Evolutionary conservation across 2,113 vertebrate genomes (phyloP).

Genomic region (Calyptomena viridis): DNA sequence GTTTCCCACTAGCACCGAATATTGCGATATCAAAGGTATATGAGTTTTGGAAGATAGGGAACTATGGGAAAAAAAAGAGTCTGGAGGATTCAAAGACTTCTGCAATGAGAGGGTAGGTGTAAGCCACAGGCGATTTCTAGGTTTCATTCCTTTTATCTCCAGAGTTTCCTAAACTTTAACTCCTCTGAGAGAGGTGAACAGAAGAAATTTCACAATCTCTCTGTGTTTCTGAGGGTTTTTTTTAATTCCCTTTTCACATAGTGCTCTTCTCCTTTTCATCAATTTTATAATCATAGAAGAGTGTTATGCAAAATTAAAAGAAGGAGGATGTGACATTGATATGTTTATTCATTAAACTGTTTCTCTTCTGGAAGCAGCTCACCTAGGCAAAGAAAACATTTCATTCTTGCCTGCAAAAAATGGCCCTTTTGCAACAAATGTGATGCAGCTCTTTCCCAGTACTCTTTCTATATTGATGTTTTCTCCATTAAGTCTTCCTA

Average conservation of each 20-base stretch:
- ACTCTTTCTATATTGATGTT: neutral
- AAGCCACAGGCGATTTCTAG: constrained; percentile 36
- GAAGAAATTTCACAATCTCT: neutral
- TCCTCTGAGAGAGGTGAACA: neutral
- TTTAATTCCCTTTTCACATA: neutral
- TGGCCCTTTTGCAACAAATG: neutral
- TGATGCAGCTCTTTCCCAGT: neutral
- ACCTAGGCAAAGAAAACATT: neutral
- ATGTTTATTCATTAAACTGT: neutral
- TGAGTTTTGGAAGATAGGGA: neutral
- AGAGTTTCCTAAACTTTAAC: neutral
- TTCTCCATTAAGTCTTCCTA: neutral
- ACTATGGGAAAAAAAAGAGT: neutral
- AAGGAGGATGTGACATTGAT: neutral
- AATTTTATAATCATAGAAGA: neutral
- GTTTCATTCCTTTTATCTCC: constrained; percentile 48
- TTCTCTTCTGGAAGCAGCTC: neutral
- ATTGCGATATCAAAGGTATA: constrained; percentile 35
- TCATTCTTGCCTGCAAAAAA: neutral
- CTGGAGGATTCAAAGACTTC: constrained; percentile 43
- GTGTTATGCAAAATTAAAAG: neutral
- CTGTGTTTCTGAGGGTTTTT: neutral
- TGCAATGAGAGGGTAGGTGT: neutral
- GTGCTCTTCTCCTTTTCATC: neutral
- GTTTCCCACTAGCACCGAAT: constrained; percentile 18